Base-by-base conservation (phyloP, 2,113 vertebrate species). In the Dolichallabes microphthalmus region DNA sequence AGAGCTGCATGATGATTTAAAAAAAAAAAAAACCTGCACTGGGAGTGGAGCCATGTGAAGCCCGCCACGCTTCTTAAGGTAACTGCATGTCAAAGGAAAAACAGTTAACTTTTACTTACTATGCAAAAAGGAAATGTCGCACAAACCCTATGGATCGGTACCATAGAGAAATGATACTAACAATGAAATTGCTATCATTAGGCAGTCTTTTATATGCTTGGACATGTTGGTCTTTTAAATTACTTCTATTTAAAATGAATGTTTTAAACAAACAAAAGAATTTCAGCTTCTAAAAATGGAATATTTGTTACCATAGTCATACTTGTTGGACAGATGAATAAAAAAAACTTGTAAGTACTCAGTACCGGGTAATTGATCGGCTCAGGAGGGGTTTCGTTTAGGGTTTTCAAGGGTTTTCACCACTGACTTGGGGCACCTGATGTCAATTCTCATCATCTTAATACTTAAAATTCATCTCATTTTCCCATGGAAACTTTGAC, bases 81-180 rank as follows among this genome's bases (percentile, higher is more conserved):
- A 96, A 93, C 95, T 97, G 97, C 98, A 99, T 98, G 98, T 94
- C 94, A 92, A 94, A 89, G 87, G 82, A 93, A 86, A 92, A 94
- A 93, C 93, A 93, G 94, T 93, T 93, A 94, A 95, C 93, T 96
- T 95, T 96, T 95, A 96, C 96, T 96, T 95, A 98, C 97, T 99
- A 99, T 98, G 98, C 98, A 99, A 98, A 96, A 93, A 95, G 88
- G 94, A 95, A 94, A 94, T 95, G 95, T 95, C 96, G 96, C 96
- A 97, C 97, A 97, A 96, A 95, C 89, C 75, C 85, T 93, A 94
- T 93, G 93, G 95, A 92, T 93, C 93, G 93, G 91, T 88, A 93
- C 82, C 91, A 90, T 90, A 85, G 82, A 76, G 84, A 82, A 83
- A 57, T 55, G 74, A 86, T 86, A 86, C 58, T 74, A 82, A 89